phyloP scores from a whole-genome alignment of 2,113 vertebrate genomes.

The Cyprinodon variegatus region DNA sequence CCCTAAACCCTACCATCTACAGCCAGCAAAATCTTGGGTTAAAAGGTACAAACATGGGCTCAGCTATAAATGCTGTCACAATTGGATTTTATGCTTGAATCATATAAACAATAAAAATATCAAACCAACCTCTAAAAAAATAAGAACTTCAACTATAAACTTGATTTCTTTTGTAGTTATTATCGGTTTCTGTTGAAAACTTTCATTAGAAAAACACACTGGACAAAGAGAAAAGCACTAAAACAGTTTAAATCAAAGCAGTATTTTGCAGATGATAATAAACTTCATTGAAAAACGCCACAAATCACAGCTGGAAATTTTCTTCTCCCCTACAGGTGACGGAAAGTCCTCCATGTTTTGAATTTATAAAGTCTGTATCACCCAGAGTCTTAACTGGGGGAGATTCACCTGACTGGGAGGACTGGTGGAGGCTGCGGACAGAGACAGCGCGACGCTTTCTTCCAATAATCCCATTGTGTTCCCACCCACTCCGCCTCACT shows the following conservation, averaged over 20 bases:
- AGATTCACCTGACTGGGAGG: constrained; percentile 48
- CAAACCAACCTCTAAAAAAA: neutral
- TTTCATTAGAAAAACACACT: neutral
- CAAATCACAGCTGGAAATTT: neutral
- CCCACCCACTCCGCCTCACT: constrained; percentile 50
- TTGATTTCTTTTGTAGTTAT: neutral
- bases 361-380: neutral
- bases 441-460: constrained; percentile 34
- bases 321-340: neutral
- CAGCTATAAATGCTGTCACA: neutral
- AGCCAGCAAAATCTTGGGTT: neutral
- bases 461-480: constrained; percentile 59
- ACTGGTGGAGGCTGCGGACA: constrained; percentile 33
- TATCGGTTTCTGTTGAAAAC: neutral
- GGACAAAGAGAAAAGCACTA: neutral
- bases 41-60: neutral
- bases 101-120: neutral
- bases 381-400: neutral
- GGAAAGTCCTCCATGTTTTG: neutral
- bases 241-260: constrained; percentile 9
- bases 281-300: constrained; percentile 43
- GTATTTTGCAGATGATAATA: constrained; percentile 1
- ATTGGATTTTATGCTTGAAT: neutral
- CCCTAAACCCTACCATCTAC: neutral
- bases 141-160: neutral